phyloP scores from a whole-genome alignment of 2,888 invertebrate genomes.

The Pandemis heparana region DNA sequence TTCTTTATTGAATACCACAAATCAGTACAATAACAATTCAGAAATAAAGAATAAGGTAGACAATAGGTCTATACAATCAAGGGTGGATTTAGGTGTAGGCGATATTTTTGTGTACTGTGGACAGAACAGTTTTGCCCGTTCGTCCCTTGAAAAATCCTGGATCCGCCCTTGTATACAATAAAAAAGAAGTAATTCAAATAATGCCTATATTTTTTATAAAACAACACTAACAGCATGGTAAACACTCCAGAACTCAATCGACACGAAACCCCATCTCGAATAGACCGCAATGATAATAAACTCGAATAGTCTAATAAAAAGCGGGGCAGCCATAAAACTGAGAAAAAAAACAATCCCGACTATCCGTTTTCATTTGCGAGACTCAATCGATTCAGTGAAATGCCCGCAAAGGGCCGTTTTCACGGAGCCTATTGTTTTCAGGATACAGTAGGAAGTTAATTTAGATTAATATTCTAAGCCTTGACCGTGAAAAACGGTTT shows the following conservation, averaged over 20 bases:
- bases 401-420: slow-evolving; percentile 30
- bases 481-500: neutral
- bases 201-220: too few relatives aligned
- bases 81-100: too few relatives aligned
- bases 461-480: slow-evolving; percentile 5
- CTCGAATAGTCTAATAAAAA: slow-evolving; percentile 47
- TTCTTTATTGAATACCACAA: too few relatives aligned
- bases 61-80: too few relatives aligned
- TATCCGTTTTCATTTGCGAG: slow-evolving; percentile 42
- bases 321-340: slow-evolving; percentile 41
- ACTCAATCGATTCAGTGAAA: slow-evolving; percentile 36
- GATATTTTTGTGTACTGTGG: too few relatives aligned
- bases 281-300: slow-evolving; percentile 47
- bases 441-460: neutral
- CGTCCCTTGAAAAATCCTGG: too few relatives aligned
- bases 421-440: slow-evolving; percentile 17
- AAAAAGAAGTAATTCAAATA: too few relatives aligned
- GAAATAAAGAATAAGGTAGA: too few relatives aligned
- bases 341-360: slow-evolving; percentile 41
- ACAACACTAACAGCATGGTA: neutral
- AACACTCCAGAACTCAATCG: slow-evolving; percentile 22
- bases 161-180: too few relatives aligned
- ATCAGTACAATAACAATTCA: too few relatives aligned
- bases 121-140: too few relatives aligned
- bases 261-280: slow-evolving; percentile 26